Evolutionary conservation across 2,888 invertebrate species (phyloP).

Genomic region (Ptychoptera albimana): DNA sequence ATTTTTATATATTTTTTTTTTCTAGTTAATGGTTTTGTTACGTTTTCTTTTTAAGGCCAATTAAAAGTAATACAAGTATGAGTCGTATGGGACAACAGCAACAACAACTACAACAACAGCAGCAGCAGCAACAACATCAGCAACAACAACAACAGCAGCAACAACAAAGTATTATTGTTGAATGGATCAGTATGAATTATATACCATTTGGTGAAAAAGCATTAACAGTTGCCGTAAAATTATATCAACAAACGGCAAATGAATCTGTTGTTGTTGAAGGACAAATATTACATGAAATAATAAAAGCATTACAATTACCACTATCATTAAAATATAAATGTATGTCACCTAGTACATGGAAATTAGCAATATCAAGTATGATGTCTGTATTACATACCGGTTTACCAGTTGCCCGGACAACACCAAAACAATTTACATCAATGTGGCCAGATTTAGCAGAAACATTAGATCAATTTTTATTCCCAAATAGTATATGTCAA

Average conservation of each 20-base stretch:
- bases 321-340: conserved; percentile 67
- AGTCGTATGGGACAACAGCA: conserved; percentile 3
- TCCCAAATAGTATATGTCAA: conserved; percentile 45
- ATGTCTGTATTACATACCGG: conserved; percentile 67
- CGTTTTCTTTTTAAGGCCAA: not conserved
- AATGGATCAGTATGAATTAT: conserved; percentile 66
- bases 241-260: conserved; percentile 58
- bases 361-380: conserved; percentile 59
- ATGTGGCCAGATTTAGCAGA: conserved; percentile 80
- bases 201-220: conserved; percentile 76
- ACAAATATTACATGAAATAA: conserved; percentile 52
- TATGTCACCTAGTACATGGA: conserved; percentile 67
- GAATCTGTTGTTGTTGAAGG: conserved; percentile 54
- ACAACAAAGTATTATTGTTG: conserved; percentile 34
- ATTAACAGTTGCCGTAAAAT: conserved; percentile 52
- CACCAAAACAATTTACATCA: conserved; percentile 51
- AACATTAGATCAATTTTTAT: conserved; percentile 82
- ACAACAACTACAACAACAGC: conserved; percentile 13
- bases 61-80: not conserved
- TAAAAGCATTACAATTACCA: conserved; percentile 49
- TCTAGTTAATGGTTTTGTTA: not conserved
- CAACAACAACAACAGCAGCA: conserved; percentile 8
- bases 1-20: conserved; percentile 13
- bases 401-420: conserved; percentile 69
- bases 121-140: conserved; percentile 20